Conservation (phyloP, 2,113 vertebrate species). For the Anas platyrhynchos region DNA sequence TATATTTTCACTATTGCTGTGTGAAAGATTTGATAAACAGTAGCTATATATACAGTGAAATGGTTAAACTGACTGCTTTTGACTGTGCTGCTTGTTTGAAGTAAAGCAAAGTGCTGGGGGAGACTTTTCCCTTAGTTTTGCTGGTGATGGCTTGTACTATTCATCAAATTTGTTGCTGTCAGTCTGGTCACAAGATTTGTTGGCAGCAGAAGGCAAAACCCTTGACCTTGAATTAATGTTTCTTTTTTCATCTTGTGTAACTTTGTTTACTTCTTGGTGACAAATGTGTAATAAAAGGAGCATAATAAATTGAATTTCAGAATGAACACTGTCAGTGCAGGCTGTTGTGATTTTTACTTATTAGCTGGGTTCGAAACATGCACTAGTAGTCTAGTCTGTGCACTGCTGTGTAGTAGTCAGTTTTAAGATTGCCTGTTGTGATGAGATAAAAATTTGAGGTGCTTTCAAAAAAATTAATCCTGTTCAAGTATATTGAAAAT, state of each 20-base stretch:
- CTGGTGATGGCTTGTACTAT: not conserved
- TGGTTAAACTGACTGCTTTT: not conserved
- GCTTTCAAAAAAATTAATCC: not conserved
- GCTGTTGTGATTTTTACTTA: not conserved
- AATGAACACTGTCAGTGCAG: not conserved
- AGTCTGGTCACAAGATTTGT: not conserved
- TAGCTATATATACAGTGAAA: not conserved
- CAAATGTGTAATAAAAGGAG: not conserved
- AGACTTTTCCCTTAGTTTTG: not conserved
- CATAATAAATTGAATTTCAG: not conserved
- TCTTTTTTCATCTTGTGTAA: not conserved
- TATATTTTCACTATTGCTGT: fast-evolving
- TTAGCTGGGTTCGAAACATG: fast-evolving
- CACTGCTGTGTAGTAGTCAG: not conserved
- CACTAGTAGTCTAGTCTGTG: no score
- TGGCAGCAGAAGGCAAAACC: not conserved
- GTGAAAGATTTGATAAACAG: fast-evolving
- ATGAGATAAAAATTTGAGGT: not conserved
- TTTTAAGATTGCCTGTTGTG: not conserved
- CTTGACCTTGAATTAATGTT: not conserved
- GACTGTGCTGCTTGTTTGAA: not conserved
- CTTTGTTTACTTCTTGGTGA: not conserved
- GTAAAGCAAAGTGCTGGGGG: not conserved
- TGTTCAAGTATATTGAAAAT: not conserved
- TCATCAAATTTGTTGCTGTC: not conserved